A percentile compares a stretch with the other conserved stretches of the same genome.
Evolutionary conservation across 2,888 invertebrate genomes (phyloP).

Genomic region (Sthenelais limicola): DNA sequence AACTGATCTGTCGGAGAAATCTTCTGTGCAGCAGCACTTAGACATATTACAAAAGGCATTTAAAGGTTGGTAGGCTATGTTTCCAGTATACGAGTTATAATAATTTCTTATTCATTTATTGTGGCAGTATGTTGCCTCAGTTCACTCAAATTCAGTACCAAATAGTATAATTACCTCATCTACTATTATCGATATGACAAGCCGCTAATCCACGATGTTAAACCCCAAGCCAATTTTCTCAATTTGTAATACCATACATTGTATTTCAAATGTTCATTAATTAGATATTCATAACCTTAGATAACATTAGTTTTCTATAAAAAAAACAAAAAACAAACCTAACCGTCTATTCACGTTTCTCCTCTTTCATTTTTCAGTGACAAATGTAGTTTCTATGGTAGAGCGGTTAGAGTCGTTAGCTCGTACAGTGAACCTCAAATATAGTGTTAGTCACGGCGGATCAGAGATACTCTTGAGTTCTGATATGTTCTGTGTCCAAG

Average conservation of each 20-base stretch:
- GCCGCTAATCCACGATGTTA: too few relatives aligned
- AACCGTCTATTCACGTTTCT: too few relatives aligned
- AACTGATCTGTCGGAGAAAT: constrained; percentile 87
- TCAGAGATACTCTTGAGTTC: constrained; percentile 87
- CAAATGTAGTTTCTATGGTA: constrained; percentile 90
- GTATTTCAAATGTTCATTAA: too few relatives aligned
- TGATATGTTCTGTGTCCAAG: constrained; percentile 96
- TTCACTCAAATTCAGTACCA: not conserved
- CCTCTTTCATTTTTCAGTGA: constrained; percentile 78
- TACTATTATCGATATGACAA: too few relatives aligned
- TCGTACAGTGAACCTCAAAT: constrained; percentile 82
- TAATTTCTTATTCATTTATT: not conserved
- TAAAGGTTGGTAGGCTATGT: constrained; percentile 75
- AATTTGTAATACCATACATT: too few relatives aligned
- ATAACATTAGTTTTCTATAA: too few relatives aligned
- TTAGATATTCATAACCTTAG: too few relatives aligned
- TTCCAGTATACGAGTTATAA: not conserved
- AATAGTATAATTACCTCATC: too few relatives aligned
- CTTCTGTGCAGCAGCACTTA: constrained; percentile 89
- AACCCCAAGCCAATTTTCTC: too few relatives aligned
- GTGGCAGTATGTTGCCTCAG: not conserved
- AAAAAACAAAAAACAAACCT: too few relatives aligned
- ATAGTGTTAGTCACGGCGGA: constrained; percentile 41
- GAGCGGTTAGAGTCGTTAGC: constrained; percentile 93
- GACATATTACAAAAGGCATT: constrained; percentile 95